Evolutionary conservation across 1,140 invertebrate genomes (phyloP), one percentile per base, ranked within the genome.

Genomic region (Caerostris extrusa): DNA sequence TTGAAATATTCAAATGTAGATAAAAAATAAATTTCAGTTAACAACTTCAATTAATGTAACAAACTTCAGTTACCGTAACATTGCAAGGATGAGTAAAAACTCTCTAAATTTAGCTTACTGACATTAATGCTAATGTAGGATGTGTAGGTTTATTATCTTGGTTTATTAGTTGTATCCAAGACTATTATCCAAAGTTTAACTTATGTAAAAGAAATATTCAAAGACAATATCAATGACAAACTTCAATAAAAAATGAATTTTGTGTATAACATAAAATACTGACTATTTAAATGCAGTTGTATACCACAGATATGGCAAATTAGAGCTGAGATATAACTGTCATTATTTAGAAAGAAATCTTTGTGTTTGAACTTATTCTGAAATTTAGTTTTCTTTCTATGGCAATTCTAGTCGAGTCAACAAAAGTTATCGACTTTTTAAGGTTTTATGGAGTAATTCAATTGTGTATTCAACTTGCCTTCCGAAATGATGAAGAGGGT

Each of bases 401-500:
- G 53, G 53, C 5, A 34, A 50, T 77, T 12, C 71, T 50, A 77
- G 34, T 77, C 53, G 71, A 77, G 10, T 53, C 50, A 77, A 77
- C 34, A 77, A 10, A 53, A 50, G 34, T 5, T 77, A 50, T 77
- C 34, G 71, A 5, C 53, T 71, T 71, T 71, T 71, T 7, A 71
- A 34, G 69, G 8, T 71, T 77, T 77, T 77, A 77, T 77, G 50
- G 34, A 77, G 19, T 77, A 77, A 53, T 77, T 77, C 71, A 77
- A 77, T 77, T 77, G 71, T 77, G 34, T 77, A 12, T 77, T 77
- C 71, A 77, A 77, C 34, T 77, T 50, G 34, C 34, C 10, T 7
- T 53, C 34, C 34, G 12, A 53, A 5, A 77, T 77, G 10, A 77
- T 50, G 50, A 50, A 77, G 19, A 77, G 34, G 5, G 12, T 14